phyloP scores from a whole-genome alignment of 1,140 invertebrate species.

The Tetragnatha versicolor region DNA sequence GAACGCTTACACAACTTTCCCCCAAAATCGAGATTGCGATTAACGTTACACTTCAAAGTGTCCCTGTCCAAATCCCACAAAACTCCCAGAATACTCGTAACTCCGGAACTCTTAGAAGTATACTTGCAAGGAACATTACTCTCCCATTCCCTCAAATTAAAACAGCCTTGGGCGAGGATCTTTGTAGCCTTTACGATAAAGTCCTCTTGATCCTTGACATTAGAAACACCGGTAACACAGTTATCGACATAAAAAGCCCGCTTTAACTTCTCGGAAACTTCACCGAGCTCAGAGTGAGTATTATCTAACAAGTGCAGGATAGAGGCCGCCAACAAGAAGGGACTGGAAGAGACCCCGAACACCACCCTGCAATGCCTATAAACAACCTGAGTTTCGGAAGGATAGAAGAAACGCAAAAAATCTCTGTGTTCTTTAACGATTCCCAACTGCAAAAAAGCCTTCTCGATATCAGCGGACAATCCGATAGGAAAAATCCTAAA shows the following conservation, averaged over 20 bases:
- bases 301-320: conserved; percentile 2
- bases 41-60: not conserved
- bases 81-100: not conserved
- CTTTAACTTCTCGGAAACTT: not conserved
- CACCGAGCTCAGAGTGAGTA: not conserved
- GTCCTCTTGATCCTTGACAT: not conserved
- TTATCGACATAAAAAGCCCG: conserved; percentile 22
- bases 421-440: conserved; percentile 34
- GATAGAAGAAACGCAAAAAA: conserved; percentile 28
- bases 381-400: not conserved
- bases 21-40: not conserved
- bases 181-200: not conserved
- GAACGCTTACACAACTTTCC: not conserved
- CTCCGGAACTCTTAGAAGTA: not conserved
- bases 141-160: not conserved
- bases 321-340: conserved; percentile 16
- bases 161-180: not conserved
- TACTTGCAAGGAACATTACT: not conserved
- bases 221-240: not conserved
- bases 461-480: conserved; percentile 63
- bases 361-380: conserved; percentile 36
- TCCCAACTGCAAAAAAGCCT: conserved; percentile 64
- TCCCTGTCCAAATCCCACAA: not conserved
- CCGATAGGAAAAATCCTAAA: conserved; percentile 62
- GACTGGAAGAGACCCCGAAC: conserved; percentile 14